Evolutionary conservation across 2,888 invertebrate genomes (phyloP).

Genomic region (Drosophila acutilabella): DNA sequence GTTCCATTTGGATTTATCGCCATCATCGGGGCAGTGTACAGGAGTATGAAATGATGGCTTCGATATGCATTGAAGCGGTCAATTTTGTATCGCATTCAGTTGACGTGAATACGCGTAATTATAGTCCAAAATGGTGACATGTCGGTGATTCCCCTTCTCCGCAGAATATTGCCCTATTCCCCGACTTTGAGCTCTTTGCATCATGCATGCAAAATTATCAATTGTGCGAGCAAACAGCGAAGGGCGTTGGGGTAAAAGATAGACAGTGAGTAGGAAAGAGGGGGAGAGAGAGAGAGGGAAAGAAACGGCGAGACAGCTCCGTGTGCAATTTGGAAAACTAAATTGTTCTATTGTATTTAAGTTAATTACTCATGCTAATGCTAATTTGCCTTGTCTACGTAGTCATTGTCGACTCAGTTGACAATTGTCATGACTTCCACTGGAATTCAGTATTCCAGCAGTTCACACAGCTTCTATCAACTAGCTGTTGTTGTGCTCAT

Average conservation of each 20-base stretch:
- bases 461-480: conserved; percentile 19
- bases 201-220: conserved; percentile 66
- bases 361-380: conserved; percentile 80
- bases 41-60: conserved; percentile 37
- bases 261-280: conserved; percentile 4
- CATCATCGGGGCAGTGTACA: neutral
- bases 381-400: conserved; percentile 63
- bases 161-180: neutral
- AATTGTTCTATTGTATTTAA: conserved; percentile 80
- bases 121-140: conserved; percentile 65
- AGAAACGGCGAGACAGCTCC: conserved; percentile 27
- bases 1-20: conserved; percentile 1
- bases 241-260: neutral
- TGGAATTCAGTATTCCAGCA: conserved; percentile 5
- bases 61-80: conserved; percentile 63
- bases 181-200: neutral
- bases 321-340: conserved; percentile 74
- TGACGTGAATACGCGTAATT: conserved; percentile 73
- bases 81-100: conserved; percentile 36
- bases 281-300: neutral
- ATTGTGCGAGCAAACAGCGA: conserved; percentile 49
- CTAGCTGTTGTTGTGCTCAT: conserved; percentile 29
- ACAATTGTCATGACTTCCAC: conserved; percentile 58
- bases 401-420: conserved; percentile 40
- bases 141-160: conserved; percentile 11